Evolutionary conservation across 2,797 vertebrate genomes (phyloP).

Genomic region (Sebastes vulpes): DNA sequence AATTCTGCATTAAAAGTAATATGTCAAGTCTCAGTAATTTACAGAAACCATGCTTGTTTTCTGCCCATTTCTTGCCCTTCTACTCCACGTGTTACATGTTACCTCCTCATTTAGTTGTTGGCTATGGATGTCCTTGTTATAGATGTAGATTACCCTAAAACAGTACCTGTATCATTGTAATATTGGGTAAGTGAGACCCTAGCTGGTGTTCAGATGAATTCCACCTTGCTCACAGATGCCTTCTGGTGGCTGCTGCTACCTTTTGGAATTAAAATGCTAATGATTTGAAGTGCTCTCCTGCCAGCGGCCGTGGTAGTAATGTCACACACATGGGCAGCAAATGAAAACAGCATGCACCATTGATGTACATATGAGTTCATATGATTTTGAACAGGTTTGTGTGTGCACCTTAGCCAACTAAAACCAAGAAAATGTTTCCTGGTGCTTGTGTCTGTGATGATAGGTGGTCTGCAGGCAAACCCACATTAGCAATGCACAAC

Average conservation of each 20-base stretch:
- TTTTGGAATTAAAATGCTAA: background rate
- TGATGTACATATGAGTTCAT: no score
- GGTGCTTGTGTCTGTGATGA: background rate
- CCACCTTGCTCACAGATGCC: background rate
- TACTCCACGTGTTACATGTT: background rate
- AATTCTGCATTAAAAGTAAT: background rate
- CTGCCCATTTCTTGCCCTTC: background rate
- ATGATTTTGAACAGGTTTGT: background rate
- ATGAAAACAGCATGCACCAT: background rate
- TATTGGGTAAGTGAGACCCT: background rate
- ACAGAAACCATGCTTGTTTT: background rate
- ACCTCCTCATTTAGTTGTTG: background rate
- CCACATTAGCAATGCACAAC: no score
- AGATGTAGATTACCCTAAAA: background rate
- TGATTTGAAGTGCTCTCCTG: background rate
- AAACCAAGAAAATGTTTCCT: background rate
- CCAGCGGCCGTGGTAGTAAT: background rate
- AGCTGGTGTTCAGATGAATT: background rate
- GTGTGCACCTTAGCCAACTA: background rate
- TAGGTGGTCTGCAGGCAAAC: background rate
- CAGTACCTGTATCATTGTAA: background rate
- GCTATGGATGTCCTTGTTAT: background rate
- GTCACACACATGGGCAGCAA: background rate
- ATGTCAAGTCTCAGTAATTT: background rate
- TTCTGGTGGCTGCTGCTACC: background rate